Base-by-base conservation (phyloP, 2,888 invertebrate species). In the Xanthorhoe designata region DNA sequence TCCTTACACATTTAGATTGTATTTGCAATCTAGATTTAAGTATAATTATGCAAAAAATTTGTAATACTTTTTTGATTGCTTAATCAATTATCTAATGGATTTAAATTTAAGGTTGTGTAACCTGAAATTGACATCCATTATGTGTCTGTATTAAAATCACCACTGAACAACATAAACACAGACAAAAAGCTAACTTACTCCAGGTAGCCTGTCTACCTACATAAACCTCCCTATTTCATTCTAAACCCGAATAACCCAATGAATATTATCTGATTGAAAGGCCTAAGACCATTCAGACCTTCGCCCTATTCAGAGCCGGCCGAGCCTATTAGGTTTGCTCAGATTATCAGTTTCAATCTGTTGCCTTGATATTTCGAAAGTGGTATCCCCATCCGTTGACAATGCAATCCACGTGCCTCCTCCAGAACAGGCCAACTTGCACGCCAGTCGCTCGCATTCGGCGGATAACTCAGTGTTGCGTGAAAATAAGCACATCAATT, bases 401-500 rank as follows among this genome's bases (percentile, higher is more conserved):
- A 72, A 64, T 78, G 79, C 79, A 79, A 78, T 73, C 59, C 60
- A 71, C 64, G 61, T 64, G 65, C 69, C 68, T 66, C 67, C 73
- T 76, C 80, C 78, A 80, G 80, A 83, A 81, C 77, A 79, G 75
- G 79, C 70, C 74, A 74, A 76, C 72, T 74, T 76, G 78, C 78
- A 78, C 73, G 74, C 77, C 69, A 75, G 75, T 72, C 80, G 80
- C 75, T 81, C 74, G 78, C 80, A 86, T 89, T 88, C 81, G 84
- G 84, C 89, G 86, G 85, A 88, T 87, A 84, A 80, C 78, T 72
- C 88, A 88, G 78, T 78, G 86, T 90, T 87, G 87, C 91, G 90
- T 92, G 89, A 88, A 91, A 91, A 86, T 90, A 90, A 86, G 90
- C 82, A 90, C 90, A 91, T 86, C 87, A 83, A 87, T 91, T 91